phyloP scores from a whole-genome alignment of 2,113 vertebrate genomes.

The Mionectes macconnelli region DNA sequence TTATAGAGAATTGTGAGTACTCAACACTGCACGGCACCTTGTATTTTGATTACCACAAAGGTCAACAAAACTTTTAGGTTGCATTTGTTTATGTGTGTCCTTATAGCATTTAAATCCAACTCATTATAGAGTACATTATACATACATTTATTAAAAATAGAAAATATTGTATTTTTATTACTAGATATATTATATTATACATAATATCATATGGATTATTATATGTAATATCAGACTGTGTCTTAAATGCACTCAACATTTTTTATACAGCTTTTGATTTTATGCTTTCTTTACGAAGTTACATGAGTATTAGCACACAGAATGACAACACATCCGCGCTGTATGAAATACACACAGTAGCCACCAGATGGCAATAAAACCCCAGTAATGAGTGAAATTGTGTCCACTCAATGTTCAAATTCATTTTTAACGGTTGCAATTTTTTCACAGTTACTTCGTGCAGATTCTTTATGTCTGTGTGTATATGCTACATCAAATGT shows the following conservation, averaged over 20 bases:
- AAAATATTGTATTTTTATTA: too few relatives aligned
- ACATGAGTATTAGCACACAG: too few relatives aligned
- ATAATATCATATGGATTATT: too few relatives aligned
- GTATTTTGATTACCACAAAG: not conserved
- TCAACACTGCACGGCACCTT: rapidly evolving
- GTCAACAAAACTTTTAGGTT: not conserved
- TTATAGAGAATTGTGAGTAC: not conserved
- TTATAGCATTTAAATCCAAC: not conserved
- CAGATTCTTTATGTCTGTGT: not conserved
- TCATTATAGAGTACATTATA: not conserved
- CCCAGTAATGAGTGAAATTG: not conserved
- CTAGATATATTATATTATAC: not conserved
- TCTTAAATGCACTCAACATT: not conserved
- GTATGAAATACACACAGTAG: not conserved
- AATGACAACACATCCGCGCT: rapidly evolving
- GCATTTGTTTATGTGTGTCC: too few relatives aligned
- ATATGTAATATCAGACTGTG: not conserved
- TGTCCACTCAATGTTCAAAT: rapidly evolving
- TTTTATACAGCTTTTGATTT: not conserved
- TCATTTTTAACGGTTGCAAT: not conserved
- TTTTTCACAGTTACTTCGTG: not conserved
- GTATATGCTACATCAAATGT: not conserved
- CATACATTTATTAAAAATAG: too few relatives aligned
- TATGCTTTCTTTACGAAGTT: not conserved
- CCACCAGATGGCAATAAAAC: conserved; percentile 70